Base-by-base conservation (phyloP, 2,888 invertebrate genomes). In the Argyresthia goedartella region DNA sequence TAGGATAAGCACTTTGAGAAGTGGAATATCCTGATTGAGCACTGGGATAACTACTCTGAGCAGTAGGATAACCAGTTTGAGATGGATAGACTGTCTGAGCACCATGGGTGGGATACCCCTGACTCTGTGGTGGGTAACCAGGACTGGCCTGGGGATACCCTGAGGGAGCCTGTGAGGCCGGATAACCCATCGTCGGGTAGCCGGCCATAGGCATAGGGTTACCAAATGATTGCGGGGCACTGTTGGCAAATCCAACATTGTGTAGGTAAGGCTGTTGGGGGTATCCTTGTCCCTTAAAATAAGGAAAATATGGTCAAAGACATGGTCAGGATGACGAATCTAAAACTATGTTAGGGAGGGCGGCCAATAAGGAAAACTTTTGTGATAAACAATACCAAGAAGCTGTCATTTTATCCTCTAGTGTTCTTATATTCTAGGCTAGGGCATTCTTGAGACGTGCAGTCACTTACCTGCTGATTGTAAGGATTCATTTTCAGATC, bases 281-380 rank as follows among this genome's bases (percentile, higher is more conserved):
- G 69, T 67, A 88, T 84, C 88, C 88, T 73, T 76, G 86, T 71
- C 74, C 89, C 90, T 78, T 89, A 64, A 75, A 87, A 73, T 59
- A 75, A 74, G 59, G 60, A 67, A 71, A 72, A 62, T 57, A 59
- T 51, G 39, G 36, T 50, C 45, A 53, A 14, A 33, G 10, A 16
- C 42, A 13, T 15, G 8, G 9, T 35, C 9, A 43, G 13, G 6
- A 43, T 46, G 48, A 8, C n/a, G n/a, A 25, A 9, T 46, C 8
- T 16, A 33, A 11, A 43, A 6, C 16, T 51, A n/a, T n/a, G n/a
- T n/a, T n/a, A n/a, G n/a, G n/a, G n/a, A n/a, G n/a, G 25, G 25
- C 25, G 25, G 25, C 25, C 25, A 4, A 25, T 42, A 50, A 41
- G 44, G 13, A 16, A 35, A 15, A 44, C 43, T 66, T 25, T 69